These are phyloP conservation scores for Darevskia mixta DNA, from an alignment of 2,797 vertebrate genomes.

Conservation along the genomic window DNA sequence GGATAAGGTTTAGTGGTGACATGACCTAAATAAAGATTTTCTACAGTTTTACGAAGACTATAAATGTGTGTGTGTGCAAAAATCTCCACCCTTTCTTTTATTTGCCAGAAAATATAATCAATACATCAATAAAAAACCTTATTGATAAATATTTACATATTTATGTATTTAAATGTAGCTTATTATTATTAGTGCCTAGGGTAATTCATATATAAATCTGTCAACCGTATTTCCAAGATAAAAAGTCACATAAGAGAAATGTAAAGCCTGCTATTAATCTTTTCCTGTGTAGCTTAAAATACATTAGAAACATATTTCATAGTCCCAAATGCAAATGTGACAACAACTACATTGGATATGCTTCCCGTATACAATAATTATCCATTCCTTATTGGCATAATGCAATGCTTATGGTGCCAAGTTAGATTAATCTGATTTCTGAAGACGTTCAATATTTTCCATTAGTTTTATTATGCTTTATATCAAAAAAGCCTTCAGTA, in stretches of 20 bases:
- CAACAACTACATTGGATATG: background rate
- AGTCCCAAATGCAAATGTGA: background rate
- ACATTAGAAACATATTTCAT: slow-evolving; percentile 8
- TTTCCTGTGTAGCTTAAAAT: background rate
- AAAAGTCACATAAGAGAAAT: background rate
- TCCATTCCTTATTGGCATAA: slow-evolving; percentile 24
- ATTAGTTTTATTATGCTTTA: slow-evolving; percentile 31
- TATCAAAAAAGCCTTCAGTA: background rate
- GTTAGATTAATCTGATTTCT: slow-evolving; percentile 12
- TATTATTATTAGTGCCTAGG: background rate
- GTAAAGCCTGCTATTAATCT: background rate
- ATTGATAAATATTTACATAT: background rate
- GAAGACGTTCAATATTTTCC: slow-evolving; percentile 22
- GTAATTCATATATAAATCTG: background rate
- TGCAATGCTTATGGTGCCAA: background rate
- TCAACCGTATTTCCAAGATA: background rate
- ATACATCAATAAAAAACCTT: background rate
- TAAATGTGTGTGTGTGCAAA: background rate
- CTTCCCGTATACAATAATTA: slow-evolving; percentile 7
- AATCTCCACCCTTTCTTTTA: background rate
- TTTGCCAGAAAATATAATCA: background rate
- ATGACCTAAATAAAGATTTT: background rate
- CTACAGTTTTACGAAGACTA: background rate
- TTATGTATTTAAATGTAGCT: background rate
- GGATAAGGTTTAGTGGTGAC: background rate